Conservation (phyloP, 2,888 invertebrate species). For the Toxonevra muliebris region DNA sequence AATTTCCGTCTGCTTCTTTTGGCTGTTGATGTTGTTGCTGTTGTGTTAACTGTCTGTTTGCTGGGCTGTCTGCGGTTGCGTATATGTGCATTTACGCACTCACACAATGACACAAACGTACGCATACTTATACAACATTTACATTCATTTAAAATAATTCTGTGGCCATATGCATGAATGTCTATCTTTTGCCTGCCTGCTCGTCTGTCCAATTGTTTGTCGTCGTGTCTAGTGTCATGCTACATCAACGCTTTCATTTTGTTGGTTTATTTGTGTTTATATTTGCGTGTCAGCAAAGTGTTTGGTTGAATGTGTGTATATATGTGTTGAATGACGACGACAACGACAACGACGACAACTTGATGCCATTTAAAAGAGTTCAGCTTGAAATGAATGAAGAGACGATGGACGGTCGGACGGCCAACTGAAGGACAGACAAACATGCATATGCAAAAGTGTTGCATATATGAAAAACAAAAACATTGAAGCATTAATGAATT, state of each 20-base stretch:
- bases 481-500: constrained; percentile 8
- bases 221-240: not conserved
- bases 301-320: not conserved
- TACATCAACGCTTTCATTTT: not conserved
- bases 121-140: not conserved
- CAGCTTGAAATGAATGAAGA: not conserved
- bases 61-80: constrained; percentile 10
- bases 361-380: not conserved
- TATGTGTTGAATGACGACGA: too few species aligned
- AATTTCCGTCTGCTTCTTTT: not conserved
- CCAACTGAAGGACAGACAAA: not conserved
- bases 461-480: not conserved
- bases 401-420: not conserved
- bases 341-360: not conserved
- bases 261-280: not conserved
- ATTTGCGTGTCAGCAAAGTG: not conserved
- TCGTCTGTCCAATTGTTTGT: too few species aligned
- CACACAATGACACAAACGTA: not conserved
- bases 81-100: not conserved
- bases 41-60: not conserved
- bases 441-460: not conserved
- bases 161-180: not conserved
- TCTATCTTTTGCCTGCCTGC: not conserved
- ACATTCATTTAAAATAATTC: too few species aligned
- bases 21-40: not conserved